These are phyloP conservation scores for Cataglyphis cursor DNA, from an alignment of 2,888 invertebrate genomes.

Conservation along the genomic window DNA sequence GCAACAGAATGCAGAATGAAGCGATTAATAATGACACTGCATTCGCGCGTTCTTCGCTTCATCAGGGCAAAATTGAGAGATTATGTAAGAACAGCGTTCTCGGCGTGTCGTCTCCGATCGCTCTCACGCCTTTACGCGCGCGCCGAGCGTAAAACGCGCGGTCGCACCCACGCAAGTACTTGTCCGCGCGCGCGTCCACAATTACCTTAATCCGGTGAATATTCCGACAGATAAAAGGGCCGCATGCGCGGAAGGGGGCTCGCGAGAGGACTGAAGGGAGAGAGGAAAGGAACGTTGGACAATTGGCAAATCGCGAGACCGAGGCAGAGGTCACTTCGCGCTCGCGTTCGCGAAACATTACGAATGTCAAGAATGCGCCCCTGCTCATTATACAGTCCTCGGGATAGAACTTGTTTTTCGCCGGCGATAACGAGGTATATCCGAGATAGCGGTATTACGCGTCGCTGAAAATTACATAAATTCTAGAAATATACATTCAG, in stretches of 20 bases:
- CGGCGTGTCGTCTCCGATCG: constrained; percentile 61
- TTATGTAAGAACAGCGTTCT: constrained; percentile 38
- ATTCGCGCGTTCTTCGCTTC: background rate
- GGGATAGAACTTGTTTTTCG: constrained; percentile 21
- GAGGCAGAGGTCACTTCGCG: constrained; percentile 71
- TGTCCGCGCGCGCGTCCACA: constrained; percentile 79
- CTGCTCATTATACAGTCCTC: constrained; percentile 53
- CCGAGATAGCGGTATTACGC: background rate
- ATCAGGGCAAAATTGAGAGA: constrained; percentile 29
- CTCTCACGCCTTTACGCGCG: constrained; percentile 71
- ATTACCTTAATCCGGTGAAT: constrained; percentile 86
- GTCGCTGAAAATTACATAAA: background rate
- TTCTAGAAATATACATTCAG: background rate
- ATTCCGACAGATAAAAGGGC: constrained; percentile 82
- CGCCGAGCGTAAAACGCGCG: constrained; percentile 54
- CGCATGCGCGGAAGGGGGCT: constrained; percentile 60
- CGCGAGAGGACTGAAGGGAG: constrained; percentile 36
- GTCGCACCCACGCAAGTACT: constrained; percentile 62
- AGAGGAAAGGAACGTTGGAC: constrained; percentile 50
- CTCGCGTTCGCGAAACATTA: constrained; percentile 72
- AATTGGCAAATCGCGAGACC: constrained; percentile 74
- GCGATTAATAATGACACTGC: background rate
- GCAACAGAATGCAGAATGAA: background rate
- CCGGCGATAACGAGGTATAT: constrained; percentile 5
- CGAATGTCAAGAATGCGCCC: constrained; percentile 75